phyloP scores from a whole-genome alignment of 2,888 invertebrate species.

The Chromoteleia sp. region DNA sequence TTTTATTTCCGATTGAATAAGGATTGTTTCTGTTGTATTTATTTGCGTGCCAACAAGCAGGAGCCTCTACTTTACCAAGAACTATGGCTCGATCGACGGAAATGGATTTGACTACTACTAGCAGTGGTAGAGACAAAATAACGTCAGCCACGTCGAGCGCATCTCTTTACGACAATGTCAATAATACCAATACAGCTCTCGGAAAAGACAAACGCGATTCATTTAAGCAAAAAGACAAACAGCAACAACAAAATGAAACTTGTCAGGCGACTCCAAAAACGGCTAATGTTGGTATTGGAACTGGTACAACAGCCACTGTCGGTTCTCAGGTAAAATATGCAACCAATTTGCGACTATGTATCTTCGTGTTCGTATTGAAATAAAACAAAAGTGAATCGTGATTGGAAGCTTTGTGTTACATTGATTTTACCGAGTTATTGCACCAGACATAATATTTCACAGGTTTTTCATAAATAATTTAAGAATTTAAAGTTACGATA shows the following conservation, averaged over 20 bases:
- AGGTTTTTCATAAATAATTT: slow-evolving; percentile 10
- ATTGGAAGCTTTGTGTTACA: neutral
- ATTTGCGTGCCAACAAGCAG: slow-evolving; percentile 78
- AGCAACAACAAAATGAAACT: slow-evolving; percentile 85
- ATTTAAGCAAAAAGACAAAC: slow-evolving; percentile 84
- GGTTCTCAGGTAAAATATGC: slow-evolving; percentile 86
- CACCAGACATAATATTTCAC: neutral
- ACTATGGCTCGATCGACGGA: slow-evolving; percentile 89
- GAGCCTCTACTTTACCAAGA: slow-evolving; percentile 94
- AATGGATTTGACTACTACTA: slow-evolving; percentile 86
- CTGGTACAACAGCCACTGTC: slow-evolving; percentile 78
- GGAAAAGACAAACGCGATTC: slow-evolving; percentile 75
- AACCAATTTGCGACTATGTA: slow-evolving; percentile 25
- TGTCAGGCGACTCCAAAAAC: slow-evolving; percentile 83
- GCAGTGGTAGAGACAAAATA: slow-evolving; percentile 87
- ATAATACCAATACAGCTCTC: slow-evolving; percentile 77
- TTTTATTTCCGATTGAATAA: no score
- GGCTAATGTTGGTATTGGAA: slow-evolving; percentile 81
- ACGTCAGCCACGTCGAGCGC: slow-evolving; percentile 95
- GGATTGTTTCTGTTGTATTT: slow-evolving; percentile 15
- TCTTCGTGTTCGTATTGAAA: slow-evolving; percentile 14
- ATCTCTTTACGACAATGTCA: slow-evolving; percentile 94
- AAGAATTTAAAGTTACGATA: neutral
- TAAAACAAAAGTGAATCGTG: slow-evolving; percentile 18
- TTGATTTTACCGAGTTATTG: slow-evolving; percentile 9